Evolutionary conservation across 2,797 vertebrate genomes (phyloP).

Genomic region (Sebastes diaconus): DNA sequence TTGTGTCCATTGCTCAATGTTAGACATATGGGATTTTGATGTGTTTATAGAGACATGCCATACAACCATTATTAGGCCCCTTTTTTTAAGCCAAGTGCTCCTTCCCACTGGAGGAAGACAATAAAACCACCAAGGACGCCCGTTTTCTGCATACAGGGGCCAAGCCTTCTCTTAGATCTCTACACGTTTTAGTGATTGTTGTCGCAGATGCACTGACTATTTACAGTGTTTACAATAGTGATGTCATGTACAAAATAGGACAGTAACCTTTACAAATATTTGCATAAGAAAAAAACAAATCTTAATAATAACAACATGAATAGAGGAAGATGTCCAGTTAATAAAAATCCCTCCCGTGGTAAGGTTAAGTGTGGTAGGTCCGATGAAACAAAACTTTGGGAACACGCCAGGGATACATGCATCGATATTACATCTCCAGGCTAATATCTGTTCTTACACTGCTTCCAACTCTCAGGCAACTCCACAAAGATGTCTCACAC

Average conservation of each 20-base stretch:
- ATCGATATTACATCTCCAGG: constrained; percentile 41
- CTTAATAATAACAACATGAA: constrained; percentile 66
- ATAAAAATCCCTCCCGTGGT: constrained; percentile 68
- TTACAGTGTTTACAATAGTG: constrained; percentile 84
- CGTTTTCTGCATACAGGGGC: constrained; percentile 61
- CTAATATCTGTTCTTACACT: constrained; percentile 28
- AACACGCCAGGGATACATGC: constrained; percentile 60
- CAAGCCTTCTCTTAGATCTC: constrained; percentile 64
- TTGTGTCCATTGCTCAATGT: constrained; percentile 79
- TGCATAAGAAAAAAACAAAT: constrained; percentile 75
- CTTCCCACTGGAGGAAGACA: constrained; percentile 70
- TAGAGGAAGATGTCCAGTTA: constrained; percentile 69
- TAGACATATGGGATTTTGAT: constrained; percentile 78
- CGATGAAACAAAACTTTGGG: constrained; percentile 72
- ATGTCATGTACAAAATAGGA: constrained; percentile 84
- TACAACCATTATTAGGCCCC: constrained; percentile 56
- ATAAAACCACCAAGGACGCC: constrained; percentile 46
- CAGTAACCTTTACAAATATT: constrained; percentile 82
- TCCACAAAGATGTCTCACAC: constrained; percentile 22
- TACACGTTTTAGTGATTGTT: constrained; percentile 81
- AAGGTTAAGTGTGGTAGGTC: constrained; percentile 75
- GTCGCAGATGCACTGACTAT: constrained; percentile 84
- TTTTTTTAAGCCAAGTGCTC: constrained; percentile 66
- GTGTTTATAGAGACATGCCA: constrained; percentile 78
- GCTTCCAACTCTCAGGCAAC: constrained; percentile 22